These are phyloP conservation scores for Monochamus alternatus DNA, from an alignment of 2,888 invertebrate species.

Conservation along the genomic window DNA sequence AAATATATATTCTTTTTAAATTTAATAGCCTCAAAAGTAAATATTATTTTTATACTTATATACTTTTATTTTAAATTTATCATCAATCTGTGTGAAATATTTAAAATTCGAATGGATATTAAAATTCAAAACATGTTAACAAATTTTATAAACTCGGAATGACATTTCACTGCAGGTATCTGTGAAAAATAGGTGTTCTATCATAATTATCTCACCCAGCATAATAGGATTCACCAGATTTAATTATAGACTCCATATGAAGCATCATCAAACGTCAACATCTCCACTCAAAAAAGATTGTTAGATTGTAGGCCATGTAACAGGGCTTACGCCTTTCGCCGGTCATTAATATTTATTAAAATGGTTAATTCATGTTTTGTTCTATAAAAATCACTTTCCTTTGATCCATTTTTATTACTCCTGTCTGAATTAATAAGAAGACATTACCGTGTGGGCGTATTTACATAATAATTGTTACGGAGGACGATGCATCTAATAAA, in stretches of 20 bases:
- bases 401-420: slow-evolving; percentile 17
- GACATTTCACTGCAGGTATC: slow-evolving; percentile 16
- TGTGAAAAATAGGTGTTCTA: slow-evolving; percentile 22
- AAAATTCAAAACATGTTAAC: background rate
- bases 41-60: too few relatives aligned
- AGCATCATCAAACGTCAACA: slow-evolving; percentile 30
- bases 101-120: background rate
- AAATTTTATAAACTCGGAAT: background rate
- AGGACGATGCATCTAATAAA: background rate
- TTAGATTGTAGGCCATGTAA: slow-evolving; percentile 28
- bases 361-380: slow-evolving; percentile 30
- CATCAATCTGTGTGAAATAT: too few relatives aligned
- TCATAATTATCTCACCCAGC: slow-evolving; percentile 33
- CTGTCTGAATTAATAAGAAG: slow-evolving; percentile 2
- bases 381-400: slow-evolving; percentile 23
- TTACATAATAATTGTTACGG: slow-evolving; percentile 4
- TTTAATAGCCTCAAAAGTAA: too few relatives aligned
- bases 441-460: slow-evolving; percentile 8
- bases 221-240: slow-evolving; percentile 34
- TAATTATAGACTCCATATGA: slow-evolving; percentile 34
- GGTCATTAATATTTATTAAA: slow-evolving; percentile 36
- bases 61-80: too few relatives aligned
- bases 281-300: slow-evolving; percentile 26
- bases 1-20: too few relatives aligned
- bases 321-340: slow-evolving; percentile 31